Base-by-base conservation (phyloP, 2,888 invertebrate species). In the Agrochola lychnidis region DNA sequence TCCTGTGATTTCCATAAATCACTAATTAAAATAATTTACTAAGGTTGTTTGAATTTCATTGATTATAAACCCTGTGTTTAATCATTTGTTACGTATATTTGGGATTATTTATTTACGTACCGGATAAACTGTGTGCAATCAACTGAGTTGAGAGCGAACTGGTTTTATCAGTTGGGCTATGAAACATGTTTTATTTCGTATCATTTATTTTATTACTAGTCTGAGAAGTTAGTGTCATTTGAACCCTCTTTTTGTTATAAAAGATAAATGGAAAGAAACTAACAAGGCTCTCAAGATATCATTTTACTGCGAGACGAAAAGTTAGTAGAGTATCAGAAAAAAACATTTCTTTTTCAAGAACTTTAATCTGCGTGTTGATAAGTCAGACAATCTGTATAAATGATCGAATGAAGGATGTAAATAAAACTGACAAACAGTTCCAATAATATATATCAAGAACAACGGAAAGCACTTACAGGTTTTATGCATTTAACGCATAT, bases 281-380 rank as follows among this genome's bases (percentile, higher is more conserved):
- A 84, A 84, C 71, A 77, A 73, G 57, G 73, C 85, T 73, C 63
- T 75, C 51, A 56, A 56, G 59, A 75, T 71, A 69, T 61, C 19
- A 70, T 70, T 75, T 82, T 62, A 83, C 22, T 22, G 4, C 22
- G 40, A 83, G 56, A 62, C 61, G 48, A 67, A 78, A 83, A 83
- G 56, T 83, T 57, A 51, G 22, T 63, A 19, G 30, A 45, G 56
- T 78, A 42, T 56, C 53, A 48, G 62, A 62, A 62, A 30, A 30
- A 76, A 78, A 78, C n/a, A 48, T 78, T 78, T 25, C 1, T 48
- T 82, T 51, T 67, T 51, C 42, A 14, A 25, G 25, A 16, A 78
- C 22, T 67, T 83, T 62, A 36, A 56, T 66, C 61, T 78, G 22
- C 14, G 16, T 62, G 40, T 40, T 30, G 16, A 67, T 40, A 66